These are phyloP conservation scores for Anthopleura xanthogrammica DNA, from an alignment of 92 coral and sea anemone species.

Conservation along the genomic window DNA sequence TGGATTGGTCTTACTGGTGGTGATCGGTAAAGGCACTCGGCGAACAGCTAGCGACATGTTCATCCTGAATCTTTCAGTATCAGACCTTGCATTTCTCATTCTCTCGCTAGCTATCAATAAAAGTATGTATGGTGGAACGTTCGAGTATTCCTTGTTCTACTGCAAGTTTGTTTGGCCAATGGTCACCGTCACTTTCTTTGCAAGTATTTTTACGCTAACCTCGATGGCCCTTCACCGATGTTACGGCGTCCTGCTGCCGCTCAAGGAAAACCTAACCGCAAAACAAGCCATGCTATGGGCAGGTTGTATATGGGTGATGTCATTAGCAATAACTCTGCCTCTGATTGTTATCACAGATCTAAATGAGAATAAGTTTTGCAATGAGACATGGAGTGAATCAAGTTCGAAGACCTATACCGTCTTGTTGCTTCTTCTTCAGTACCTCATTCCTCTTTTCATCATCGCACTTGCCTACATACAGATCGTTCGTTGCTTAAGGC, in stretches of 20 bases:
- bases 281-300: constrained; percentile 40
- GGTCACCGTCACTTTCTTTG: constrained; percentile 41
- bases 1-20: constrained; percentile 45
- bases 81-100: constrained; percentile 42
- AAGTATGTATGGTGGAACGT: constrained; percentile 21
- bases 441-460: constrained; percentile 57
- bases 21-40: constrained; percentile 38
- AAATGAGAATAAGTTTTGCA: constrained; percentile 8
- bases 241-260: constrained; percentile 45
- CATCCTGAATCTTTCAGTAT: constrained; percentile 49
- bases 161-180: constrained; percentile 52
- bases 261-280: constrained; percentile 39
- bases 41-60: constrained; percentile 53
- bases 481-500: constrained; percentile 43
- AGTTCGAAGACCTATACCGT: constrained; percentile 48
- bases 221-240: constrained; percentile 55
- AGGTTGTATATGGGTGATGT: constrained; percentile 48
- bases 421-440: constrained; percentile 49
- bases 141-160: constrained; percentile 30
- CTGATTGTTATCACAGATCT: constrained; percentile 40
- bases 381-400: constrained; percentile 31
- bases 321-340: constrained; percentile 42
- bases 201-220: constrained; percentile 48
- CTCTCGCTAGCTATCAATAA: constrained; percentile 36
- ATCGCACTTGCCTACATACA: constrained; percentile 55